Conservation (phyloP, 2,888 invertebrate genomes). For the Alviniconcha strummeri region DNA sequence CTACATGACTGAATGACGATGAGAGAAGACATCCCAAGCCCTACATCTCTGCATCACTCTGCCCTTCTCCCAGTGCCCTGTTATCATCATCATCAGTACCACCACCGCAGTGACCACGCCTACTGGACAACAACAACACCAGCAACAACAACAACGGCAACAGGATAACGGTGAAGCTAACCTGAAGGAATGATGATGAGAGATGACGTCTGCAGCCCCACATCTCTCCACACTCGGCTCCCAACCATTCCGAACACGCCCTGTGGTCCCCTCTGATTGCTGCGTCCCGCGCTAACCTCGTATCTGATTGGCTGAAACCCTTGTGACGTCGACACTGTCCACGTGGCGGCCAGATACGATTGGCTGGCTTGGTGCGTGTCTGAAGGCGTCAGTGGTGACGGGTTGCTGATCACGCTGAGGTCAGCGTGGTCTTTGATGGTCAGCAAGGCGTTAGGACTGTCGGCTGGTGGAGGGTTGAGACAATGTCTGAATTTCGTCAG, state of each 20-base stretch:
- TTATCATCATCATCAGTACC: too few species aligned
- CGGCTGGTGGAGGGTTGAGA: too few species aligned
- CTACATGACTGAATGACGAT: too few species aligned
- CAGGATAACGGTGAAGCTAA: not conserved
- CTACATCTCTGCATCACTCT: not conserved
- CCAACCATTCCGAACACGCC: conserved; percentile 25
- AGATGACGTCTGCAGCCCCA: conserved; percentile 8
- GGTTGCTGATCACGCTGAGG: not conserved
- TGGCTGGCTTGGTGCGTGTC: conserved; percentile 19
- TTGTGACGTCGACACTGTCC: conserved; percentile 31
- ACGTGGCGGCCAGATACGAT: conserved; percentile 36
- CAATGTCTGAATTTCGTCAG: too few species aligned
- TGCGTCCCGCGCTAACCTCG: conserved; percentile 30
- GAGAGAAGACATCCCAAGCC: not conserved
- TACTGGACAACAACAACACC: not conserved
- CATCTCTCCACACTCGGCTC: conserved; percentile 32
- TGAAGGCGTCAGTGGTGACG: not conserved
- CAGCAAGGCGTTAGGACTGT: conserved; percentile 10
- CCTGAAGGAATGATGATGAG: conserved; percentile 24
- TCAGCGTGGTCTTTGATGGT: conserved; percentile 31
- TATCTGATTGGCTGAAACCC: conserved; percentile 30
- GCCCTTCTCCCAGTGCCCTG: not conserved
- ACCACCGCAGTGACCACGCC: too few species aligned
- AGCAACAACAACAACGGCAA: not conserved
- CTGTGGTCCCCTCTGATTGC: conserved; percentile 6